A percentile compares a stretch with the other conserved stretches of the same genome.
phyloP scores from a whole-genome alignment of 2,888 invertebrate genomes.

The Dascillus cervinus region DNA sequence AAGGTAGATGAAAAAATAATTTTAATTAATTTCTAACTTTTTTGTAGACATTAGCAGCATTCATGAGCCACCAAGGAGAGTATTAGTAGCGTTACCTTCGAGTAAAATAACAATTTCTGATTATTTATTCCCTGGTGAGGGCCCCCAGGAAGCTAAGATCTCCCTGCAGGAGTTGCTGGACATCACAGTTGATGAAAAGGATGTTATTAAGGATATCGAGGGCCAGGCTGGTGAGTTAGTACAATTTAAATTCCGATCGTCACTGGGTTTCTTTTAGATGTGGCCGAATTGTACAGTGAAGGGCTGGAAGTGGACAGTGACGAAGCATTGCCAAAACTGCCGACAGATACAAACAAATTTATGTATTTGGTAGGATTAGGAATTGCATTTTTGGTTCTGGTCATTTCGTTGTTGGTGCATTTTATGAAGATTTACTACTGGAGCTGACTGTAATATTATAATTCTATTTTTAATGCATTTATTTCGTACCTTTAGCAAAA shows the following conservation, averaged over 20 bases:
- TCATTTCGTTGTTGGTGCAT: conserved; percentile 57
- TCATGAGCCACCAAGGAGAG: conserved; percentile 84
- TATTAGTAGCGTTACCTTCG: conserved; percentile 64
- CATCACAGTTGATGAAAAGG: conserved; percentile 60
- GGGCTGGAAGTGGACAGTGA: conserved; percentile 44
- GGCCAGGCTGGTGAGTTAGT: conserved; percentile 59
- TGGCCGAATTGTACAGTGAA: conserved; percentile 39
- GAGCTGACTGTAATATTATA: neutral
- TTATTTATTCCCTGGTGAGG: conserved; percentile 88
- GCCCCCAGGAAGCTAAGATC: conserved; percentile 69
- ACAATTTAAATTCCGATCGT: conserved; percentile 7
- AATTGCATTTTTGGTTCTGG: conserved; percentile 54
- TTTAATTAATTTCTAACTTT: too few species aligned
- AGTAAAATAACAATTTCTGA: conserved; percentile 70
- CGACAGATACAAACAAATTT: conserved; percentile 52
- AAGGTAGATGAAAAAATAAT: conserved; percentile 46
- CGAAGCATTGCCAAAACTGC: conserved; percentile 40
- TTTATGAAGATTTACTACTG: conserved; percentile 27
- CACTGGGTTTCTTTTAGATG: conserved; percentile 28
- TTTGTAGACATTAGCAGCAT: conserved; percentile 65
- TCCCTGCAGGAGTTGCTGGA: conserved; percentile 78
- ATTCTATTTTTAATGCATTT: conserved; percentile 1
- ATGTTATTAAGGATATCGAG: conserved; percentile 67
- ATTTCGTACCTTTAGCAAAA: too few species aligned
- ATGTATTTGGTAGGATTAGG: conserved; percentile 54